Percentiles rank a stretch among this genome's conserved stretches.
phyloP scores from a whole-genome alignment of 2,797 vertebrate species.

The Discoglossus pictus region DNA sequence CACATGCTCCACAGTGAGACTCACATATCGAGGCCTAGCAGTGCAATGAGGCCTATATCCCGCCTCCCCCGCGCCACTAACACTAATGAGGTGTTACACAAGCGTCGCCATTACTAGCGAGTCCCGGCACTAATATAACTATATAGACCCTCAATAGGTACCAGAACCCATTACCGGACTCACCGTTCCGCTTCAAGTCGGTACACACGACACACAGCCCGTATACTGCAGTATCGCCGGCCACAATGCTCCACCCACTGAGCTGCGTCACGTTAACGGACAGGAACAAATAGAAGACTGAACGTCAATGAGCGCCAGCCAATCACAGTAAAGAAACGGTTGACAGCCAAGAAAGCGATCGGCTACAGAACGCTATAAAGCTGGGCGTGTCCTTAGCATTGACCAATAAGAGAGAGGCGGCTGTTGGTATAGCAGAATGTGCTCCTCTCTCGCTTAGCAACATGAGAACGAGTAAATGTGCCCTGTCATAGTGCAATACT shows the following conservation, averaged over 20 bases:
- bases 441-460: constrained; percentile 20
- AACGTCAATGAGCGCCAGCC: neutral
- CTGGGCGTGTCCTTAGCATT: neutral
- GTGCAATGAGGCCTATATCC: too few species aligned
- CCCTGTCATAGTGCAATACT: too few species aligned
- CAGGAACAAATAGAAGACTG: neutral
- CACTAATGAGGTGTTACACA: too few species aligned
- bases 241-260: constrained; percentile 5
- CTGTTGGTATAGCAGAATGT: neutral
- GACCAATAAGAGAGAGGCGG: neutral
- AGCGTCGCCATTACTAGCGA: too few species aligned
- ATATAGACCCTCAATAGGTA: too few species aligned
- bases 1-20: too few species aligned
- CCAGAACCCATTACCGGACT: too few species aligned
- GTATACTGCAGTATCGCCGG: neutral
- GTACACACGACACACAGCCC: neutral
- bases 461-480: neutral
- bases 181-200: neutral
- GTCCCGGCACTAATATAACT: too few species aligned
- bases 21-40: too few species aligned
- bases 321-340: neutral
- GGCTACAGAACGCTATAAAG: too few species aligned
- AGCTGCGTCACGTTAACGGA: neutral
- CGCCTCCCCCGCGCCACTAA: too few species aligned
- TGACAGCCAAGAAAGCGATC: neutral